Base-by-base conservation (phyloP, 2,797 vertebrate species). In the Emydoidea blandingii region DNA sequence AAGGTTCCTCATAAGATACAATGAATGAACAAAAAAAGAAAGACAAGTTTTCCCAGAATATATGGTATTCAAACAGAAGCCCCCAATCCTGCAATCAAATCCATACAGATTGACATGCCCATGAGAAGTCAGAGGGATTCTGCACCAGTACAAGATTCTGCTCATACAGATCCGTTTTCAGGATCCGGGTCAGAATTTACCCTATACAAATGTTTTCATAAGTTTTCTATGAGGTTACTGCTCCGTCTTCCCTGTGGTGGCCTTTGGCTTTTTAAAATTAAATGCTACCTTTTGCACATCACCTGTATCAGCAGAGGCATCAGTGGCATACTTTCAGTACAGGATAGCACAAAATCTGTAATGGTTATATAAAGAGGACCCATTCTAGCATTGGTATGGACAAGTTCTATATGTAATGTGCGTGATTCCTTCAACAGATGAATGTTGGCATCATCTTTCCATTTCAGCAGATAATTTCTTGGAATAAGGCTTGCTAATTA, bases 71-170 rank as follows among this genome's bases (percentile, higher is more conserved):
- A 21, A 41, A 72, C n/a, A 72, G 65, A 41, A 23, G 10, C 37
- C 21, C 8, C 37, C 19, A 23, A 41, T 72, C 37, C 19, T 37
- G 37, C n/a, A 72, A 41, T 72, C 65, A 68, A 21, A 68, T 68
- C 34, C 65, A 37, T 37, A 68, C 65, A 72, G 65, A 72, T 37
- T 72, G n/a, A 12, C 65, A 72, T 72, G n/a, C 37, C n/a, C n/a
- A 37, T 12, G 50, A 68, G 0, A 4, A 68, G 86, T 14, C 82
- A 87, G 0, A 0, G 54, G 65, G 84, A 74, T 50, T 65, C 0
- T 0, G 86, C 87, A 8, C 9, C 29, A 47, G 65, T 12, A 41
- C 19, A 72, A 37, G 81, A 54, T 25, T 76, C 44, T 49, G 74
- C 27, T 10, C 25, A 49, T 78, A 31, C 44, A 49, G 27, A 47